Evolutionary conservation across 1,140 invertebrate genomes (phyloP).

Genomic region (Lysiphlebus fabarum): DNA sequence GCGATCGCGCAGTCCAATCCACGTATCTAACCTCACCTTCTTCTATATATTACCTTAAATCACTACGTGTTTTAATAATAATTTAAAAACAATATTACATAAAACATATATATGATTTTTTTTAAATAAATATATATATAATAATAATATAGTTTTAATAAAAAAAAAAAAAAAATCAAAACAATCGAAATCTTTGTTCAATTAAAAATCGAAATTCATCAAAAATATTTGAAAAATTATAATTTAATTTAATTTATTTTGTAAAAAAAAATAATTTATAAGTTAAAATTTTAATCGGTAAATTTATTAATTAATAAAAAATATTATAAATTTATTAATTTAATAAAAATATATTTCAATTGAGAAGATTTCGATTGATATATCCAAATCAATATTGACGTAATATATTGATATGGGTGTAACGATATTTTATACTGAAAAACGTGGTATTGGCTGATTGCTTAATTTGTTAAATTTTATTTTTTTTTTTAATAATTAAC

Average conservation of each 20-base stretch:
- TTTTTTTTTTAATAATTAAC: slow-evolving; percentile 29
- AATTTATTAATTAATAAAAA: too few species aligned
- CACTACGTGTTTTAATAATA: slow-evolving; percentile 46
- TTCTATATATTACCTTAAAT: slow-evolving; percentile 50
- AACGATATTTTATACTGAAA: slow-evolving; percentile 50
- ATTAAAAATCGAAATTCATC: too few species aligned
- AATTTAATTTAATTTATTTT: too few species aligned
- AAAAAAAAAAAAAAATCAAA: too few species aligned
- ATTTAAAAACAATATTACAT: slow-evolving; percentile 32
- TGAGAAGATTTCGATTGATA: slow-evolving; percentile 48
- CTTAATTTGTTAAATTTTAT: slow-evolving; percentile 50
- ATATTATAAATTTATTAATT: too few species aligned
- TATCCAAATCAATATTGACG: slow-evolving; percentile 54
- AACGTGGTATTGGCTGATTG: slow-evolving; percentile 55
- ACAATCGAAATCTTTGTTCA: too few species aligned
- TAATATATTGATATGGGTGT: slow-evolving; percentile 55
- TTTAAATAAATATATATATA: slow-evolving; percentile 26
- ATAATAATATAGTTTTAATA: slow-evolving; percentile 32
- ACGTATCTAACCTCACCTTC: slow-evolving; percentile 58
- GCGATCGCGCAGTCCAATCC: slow-evolving; percentile 54
- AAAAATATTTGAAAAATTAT: too few species aligned
- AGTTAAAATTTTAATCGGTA: too few species aligned
- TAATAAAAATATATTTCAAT: too few species aligned
- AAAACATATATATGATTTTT: slow-evolving; percentile 26
- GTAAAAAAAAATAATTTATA: too few species aligned